phyloP scores from a whole-genome alignment of 2,113 vertebrate species.

The Tetrao urogallus region DNA sequence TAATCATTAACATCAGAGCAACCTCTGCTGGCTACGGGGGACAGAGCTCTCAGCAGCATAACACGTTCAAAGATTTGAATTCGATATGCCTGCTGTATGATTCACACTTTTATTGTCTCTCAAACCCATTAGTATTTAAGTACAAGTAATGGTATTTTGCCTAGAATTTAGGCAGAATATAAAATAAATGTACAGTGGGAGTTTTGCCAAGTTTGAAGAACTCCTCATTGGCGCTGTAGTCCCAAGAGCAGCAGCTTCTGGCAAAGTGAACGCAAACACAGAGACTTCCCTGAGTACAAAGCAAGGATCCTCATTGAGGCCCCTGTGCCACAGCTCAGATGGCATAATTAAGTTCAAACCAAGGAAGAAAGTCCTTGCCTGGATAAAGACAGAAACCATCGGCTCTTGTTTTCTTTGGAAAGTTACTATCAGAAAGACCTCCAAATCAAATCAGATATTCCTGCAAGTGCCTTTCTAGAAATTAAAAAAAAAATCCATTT shows the following conservation, averaged over 20 bases:
- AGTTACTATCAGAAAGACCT: neutral
- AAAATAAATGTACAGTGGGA: neutral
- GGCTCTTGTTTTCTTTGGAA: neutral
- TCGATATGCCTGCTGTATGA: neutral
- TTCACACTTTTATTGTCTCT: neutral
- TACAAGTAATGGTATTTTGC: constrained; percentile 12
- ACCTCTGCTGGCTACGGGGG: constrained; percentile 41
- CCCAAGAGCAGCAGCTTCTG: neutral
- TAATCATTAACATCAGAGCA: constrained; percentile 46
- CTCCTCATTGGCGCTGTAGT: neutral
- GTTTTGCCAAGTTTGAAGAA: neutral
- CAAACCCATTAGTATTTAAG: neutral
- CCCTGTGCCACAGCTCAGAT: neutral
- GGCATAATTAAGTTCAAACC: neutral
- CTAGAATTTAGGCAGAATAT: neutral
- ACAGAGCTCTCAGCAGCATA: neutral
- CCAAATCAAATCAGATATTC: no score
- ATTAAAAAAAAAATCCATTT: accelerated
- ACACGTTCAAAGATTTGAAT: neutral
- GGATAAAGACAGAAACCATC: neutral
- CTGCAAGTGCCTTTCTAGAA: neutral
- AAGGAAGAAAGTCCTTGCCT: neutral
- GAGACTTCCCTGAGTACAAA: neutral
- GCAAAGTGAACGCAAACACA: neutral
- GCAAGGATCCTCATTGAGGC: neutral